Percentiles rank a stretch among this genome's conserved stretches.
Evolutionary conservation across 2,113 vertebrate species (phyloP).

Genomic region (Phylloscopus whistleri): DNA sequence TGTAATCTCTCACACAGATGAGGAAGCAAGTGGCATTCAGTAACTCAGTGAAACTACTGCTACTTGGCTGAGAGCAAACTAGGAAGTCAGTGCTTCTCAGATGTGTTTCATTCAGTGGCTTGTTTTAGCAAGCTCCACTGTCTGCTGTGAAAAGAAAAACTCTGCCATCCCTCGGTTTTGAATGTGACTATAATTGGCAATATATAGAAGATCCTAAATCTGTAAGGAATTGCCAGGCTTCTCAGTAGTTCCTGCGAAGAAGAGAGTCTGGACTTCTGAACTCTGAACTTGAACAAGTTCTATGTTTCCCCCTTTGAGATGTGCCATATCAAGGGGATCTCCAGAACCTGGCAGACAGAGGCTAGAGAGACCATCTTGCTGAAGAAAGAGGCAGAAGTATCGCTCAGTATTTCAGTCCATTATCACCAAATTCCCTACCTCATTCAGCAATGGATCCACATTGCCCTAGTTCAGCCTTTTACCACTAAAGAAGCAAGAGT

Average conservation of each 20-base stretch:
- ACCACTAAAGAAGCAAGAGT: background rate
- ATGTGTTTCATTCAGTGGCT: background rate
- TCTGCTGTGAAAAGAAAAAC: background rate
- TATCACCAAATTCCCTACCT: background rate
- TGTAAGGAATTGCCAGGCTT: background rate
- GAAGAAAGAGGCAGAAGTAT: background rate
- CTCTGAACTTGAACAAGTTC: background rate
- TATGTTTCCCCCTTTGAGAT: background rate
- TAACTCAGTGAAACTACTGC: background rate
- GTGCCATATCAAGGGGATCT: background rate
- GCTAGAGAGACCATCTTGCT: background rate
- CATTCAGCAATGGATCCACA: fast-evolving
- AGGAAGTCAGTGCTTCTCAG: background rate
- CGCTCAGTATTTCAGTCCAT: background rate
- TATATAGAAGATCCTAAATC: background rate
- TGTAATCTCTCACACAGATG: background rate
- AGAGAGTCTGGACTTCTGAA: background rate
- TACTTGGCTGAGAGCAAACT: background rate
- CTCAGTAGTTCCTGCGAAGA: background rate
- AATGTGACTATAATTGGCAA: background rate
- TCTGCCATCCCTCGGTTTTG: background rate
- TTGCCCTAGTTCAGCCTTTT: background rate
- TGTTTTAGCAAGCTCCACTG: background rate
- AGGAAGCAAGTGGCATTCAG: background rate
- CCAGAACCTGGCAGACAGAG: background rate